A percentile compares a stretch with the other conserved stretches of the same genome.
phyloP scores from a whole-genome alignment of 2,113 vertebrate species.

The Colius striatus region DNA sequence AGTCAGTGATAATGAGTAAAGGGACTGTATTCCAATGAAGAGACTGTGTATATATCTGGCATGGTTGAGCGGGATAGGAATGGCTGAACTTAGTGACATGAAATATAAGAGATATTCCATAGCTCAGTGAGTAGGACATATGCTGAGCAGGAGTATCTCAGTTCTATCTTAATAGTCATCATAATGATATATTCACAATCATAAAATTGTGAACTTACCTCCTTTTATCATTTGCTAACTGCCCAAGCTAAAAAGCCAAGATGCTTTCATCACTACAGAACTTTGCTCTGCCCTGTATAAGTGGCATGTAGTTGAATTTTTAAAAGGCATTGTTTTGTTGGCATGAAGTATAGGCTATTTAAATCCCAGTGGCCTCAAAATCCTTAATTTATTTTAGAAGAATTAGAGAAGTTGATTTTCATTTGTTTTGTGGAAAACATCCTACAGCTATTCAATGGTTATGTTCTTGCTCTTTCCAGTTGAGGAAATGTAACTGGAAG shows the following conservation, averaged over 20 bases:
- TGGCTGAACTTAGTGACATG: background rate
- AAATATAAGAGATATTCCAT: background rate
- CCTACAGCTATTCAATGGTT: background rate
- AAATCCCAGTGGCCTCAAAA: background rate
- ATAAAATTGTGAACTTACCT: background rate
- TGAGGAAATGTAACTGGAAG: background rate
- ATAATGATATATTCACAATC: background rate
- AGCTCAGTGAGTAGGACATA: background rate
- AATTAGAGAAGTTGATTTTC: background rate
- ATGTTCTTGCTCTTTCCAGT: background rate
- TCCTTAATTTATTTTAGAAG: background rate
- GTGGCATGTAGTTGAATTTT: background rate
- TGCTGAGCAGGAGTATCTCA: background rate
- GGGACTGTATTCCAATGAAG: background rate
- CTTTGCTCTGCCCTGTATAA: background rate
- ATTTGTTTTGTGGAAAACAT: background rate
- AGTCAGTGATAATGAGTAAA: background rate
- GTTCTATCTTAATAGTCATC: background rate
- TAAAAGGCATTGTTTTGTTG: background rate
- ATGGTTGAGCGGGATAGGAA: background rate
- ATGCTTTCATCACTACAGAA: background rate
- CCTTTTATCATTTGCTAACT: background rate
- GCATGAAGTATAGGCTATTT: background rate
- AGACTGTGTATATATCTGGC: background rate
- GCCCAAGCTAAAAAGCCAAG: background rate